Evolutionary conservation across 2,888 invertebrate species (phyloP).

Genomic region (Parnassius glacialis): DNA sequence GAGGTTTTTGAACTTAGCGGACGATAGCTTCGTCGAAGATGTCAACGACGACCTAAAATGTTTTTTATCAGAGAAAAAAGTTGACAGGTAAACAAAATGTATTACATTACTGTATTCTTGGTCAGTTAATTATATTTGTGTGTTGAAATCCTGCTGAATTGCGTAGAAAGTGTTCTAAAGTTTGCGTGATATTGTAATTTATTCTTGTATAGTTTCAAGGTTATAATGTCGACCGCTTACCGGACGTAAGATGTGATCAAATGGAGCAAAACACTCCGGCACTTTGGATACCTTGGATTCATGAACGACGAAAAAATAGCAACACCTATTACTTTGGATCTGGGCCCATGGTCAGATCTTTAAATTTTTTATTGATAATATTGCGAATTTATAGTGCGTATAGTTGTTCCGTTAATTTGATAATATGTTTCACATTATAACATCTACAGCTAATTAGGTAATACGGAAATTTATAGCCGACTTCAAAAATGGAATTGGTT

Average conservation of each 20-base stretch:
- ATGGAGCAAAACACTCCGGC: slow-evolving; percentile 57
- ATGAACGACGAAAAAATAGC: slow-evolving; percentile 43
- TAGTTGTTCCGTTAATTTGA: slow-evolving; percentile 9
- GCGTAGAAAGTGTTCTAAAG: slow-evolving; percentile 22
- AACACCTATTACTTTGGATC: slow-evolving; percentile 25
- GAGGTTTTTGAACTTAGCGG: slow-evolving; percentile 71
- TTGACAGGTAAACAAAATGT: slow-evolving; percentile 76
- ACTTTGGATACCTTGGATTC: slow-evolving; percentile 55
- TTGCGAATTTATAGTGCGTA: slow-evolving; percentile 5
- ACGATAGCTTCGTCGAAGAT: slow-evolving; percentile 74
- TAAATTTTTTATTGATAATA: not conserved
- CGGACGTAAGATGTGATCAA: slow-evolving; percentile 55
- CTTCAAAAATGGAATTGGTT: too few species aligned
- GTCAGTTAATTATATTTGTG: slow-evolving; percentile 24
- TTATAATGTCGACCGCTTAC: slow-evolving; percentile 58
- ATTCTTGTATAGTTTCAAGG: slow-evolving; percentile 60
- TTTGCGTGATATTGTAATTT: slow-evolving; percentile 25
- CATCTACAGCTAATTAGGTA: too few species aligned
- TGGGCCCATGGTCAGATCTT: slow-evolving; percentile 13
- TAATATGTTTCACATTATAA: too few species aligned
- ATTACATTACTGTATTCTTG: slow-evolving; percentile 40
- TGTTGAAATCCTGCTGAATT: slow-evolving; percentile 20
- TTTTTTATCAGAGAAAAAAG: slow-evolving; percentile 69
- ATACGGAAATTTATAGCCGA: too few species aligned
- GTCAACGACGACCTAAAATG: slow-evolving; percentile 76